Conservation (phyloP, 64 coral and sea anemone species). For the Stichodactyla mertensii region DNA sequence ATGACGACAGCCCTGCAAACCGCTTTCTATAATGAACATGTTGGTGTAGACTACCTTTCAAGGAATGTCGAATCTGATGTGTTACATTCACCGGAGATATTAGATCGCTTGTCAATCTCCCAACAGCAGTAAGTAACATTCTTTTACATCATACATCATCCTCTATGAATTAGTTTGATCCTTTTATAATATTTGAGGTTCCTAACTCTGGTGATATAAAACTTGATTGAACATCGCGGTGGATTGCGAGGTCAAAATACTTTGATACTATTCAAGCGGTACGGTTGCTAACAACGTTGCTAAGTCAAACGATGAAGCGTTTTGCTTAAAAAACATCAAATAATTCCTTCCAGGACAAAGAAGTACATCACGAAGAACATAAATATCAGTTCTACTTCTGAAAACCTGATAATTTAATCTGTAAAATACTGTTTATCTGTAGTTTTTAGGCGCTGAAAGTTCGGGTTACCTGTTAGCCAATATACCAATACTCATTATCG, state of each 20-base stretch:
- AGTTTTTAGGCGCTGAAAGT: background rate
- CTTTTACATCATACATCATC: background rate
- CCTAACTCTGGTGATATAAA: background rate
- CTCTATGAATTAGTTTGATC: background rate
- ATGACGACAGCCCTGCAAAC: constrained; percentile 63
- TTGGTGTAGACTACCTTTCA: constrained; percentile 79
- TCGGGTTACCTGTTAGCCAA: background rate
- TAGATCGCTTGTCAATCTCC: constrained; percentile 77
- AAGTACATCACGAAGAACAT: background rate
- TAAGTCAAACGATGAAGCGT: background rate
- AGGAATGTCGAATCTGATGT: constrained; percentile 89
- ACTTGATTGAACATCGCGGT: background rate
- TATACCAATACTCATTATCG: background rate
- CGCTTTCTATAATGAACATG: constrained; percentile 50
- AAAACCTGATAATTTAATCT: no score
- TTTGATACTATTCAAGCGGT: constrained; percentile 24
- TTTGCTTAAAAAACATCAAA: background rate
- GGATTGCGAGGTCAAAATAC: constrained; percentile 2
- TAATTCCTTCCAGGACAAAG: background rate
- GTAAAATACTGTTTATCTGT: no score
- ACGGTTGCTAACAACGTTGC: constrained; percentile 65
- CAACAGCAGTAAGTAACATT: constrained; percentile 73
- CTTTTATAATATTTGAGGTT: background rate
- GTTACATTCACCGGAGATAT: constrained; percentile 53
- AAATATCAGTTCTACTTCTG: no score